Evolutionary conservation across 1,140 invertebrate species (phyloP).

Genomic region (Campoletis sonorensis): DNA sequence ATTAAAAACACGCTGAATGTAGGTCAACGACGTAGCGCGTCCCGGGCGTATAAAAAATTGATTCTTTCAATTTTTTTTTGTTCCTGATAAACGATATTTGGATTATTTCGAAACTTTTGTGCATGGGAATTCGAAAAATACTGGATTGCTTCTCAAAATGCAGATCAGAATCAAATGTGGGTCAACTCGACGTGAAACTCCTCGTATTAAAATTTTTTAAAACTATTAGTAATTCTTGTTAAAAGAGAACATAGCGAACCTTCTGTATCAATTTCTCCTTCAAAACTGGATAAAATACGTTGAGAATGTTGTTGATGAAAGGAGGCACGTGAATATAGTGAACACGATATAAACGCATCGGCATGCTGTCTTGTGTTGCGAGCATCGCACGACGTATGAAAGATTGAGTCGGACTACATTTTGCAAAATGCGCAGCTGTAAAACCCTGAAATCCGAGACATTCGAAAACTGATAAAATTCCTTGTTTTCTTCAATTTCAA

Average conservation of each 20-base stretch:
- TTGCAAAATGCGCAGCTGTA: conserved; percentile 68
- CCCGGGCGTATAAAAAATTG: too few species aligned
- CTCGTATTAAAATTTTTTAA: too few species aligned
- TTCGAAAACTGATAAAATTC: conserved; percentile 23
- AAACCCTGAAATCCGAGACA: conserved; percentile 61
- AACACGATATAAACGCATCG: conserved; percentile 68
- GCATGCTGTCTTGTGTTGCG: conserved; percentile 74
- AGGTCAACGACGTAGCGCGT: too few species aligned
- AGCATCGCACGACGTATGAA: conserved; percentile 70
- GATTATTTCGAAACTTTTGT: too few species aligned
- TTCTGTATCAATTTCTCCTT: conserved; percentile 72
- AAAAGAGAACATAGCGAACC: conserved; percentile 54
- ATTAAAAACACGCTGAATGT: too few species aligned
- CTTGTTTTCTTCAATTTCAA: too few species aligned
- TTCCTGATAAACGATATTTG: too few species aligned
- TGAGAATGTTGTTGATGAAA: conserved; percentile 67
- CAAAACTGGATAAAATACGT: conserved; percentile 70
- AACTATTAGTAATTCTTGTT: not conserved
- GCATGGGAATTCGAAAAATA: not conserved
- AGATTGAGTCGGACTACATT: conserved; percentile 68
- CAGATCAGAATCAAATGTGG: not conserved
- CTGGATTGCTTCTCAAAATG: not conserved
- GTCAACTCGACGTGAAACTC: too few species aligned
- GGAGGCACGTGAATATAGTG: conserved; percentile 70
- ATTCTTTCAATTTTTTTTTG: too few species aligned